phyloP scores from a whole-genome alignment of 37 sponge, comb jelly and placozoan species.

The Oscarella lobularis region DNA sequence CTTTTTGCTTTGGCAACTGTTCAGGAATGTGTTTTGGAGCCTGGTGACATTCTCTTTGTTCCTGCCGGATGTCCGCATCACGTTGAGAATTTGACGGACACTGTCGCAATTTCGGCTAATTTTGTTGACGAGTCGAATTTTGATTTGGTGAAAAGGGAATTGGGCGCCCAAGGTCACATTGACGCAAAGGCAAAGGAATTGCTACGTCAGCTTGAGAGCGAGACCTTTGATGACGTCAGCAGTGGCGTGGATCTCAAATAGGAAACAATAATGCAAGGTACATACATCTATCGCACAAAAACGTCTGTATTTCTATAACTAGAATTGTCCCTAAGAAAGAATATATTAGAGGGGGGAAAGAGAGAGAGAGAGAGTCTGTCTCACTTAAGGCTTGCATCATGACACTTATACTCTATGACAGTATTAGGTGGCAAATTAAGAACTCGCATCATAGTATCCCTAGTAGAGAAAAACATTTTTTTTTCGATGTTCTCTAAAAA shows the following conservation, averaged over 20 bases:
- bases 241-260: too few species aligned
- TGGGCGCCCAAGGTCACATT: constrained; percentile 14
- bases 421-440: constrained; percentile 44
- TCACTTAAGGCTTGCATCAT: not conserved
- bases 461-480: constrained; percentile 4
- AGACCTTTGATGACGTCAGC: not conserved
- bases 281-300: too few species aligned
- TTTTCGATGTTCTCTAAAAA: not conserved
- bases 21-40: constrained; percentile 32
- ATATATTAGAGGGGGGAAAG: too few species aligned
- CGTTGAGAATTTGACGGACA: constrained; percentile 50
- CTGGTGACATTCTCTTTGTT: constrained; percentile 69
- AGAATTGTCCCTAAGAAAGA: too few species aligned
- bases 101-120: constrained; percentile 70
- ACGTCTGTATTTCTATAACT: too few species aligned
- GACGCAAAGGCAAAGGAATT: constrained; percentile 33
- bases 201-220: constrained; percentile 15
- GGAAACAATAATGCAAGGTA: too few species aligned
- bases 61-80: constrained; percentile 66
- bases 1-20: constrained; percentile 39
- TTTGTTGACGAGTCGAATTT: constrained; percentile 50
- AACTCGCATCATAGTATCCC: constrained; percentile 80
- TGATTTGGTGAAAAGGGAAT: constrained; percentile 28
- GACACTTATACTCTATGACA: not conserved
- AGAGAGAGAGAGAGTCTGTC: too few species aligned